Conservation (phyloP, 1,140 invertebrate species). For the Solenopsis invicta region DNA sequence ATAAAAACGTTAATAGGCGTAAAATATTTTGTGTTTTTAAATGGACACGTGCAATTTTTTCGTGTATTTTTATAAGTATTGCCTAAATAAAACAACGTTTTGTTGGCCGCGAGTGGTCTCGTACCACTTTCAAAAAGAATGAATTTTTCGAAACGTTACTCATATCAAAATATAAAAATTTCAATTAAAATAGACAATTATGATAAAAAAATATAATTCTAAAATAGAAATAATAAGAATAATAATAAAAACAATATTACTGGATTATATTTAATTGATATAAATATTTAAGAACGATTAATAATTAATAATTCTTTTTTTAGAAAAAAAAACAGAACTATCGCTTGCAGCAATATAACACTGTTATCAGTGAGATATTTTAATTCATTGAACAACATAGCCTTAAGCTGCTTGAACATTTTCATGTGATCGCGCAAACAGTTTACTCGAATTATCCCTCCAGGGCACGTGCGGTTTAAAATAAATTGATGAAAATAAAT, state of each 20-base stretch:
- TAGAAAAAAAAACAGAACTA: background rate
- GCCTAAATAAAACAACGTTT: background rate
- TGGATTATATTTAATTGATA: background rate
- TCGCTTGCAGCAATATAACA: background rate
- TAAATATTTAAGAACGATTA: background rate
- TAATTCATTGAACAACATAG: background rate
- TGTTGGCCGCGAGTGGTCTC: background rate
- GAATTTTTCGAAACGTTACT: too few species aligned
- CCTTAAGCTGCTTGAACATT: background rate
- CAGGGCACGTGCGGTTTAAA: background rate
- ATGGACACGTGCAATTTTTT: too few species aligned
- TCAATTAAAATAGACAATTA: too few species aligned
- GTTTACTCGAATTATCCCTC: background rate
- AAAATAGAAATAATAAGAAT: background rate
- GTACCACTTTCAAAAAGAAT: too few species aligned
- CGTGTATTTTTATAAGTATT: too few species aligned
- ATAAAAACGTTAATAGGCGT: background rate
- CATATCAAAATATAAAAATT: too few species aligned
- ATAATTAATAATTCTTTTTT: background rate
- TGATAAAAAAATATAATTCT: background rate
- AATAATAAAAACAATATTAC: background rate
- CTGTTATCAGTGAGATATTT: background rate
- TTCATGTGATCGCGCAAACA: background rate
- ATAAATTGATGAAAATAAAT: background rate
- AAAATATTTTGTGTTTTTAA: background rate